Evolutionary conservation across 2,797 vertebrate genomes (phyloP), one percentile per base, ranked within the genome.

Genomic region (Enteromius thamalakanensis): DNA sequence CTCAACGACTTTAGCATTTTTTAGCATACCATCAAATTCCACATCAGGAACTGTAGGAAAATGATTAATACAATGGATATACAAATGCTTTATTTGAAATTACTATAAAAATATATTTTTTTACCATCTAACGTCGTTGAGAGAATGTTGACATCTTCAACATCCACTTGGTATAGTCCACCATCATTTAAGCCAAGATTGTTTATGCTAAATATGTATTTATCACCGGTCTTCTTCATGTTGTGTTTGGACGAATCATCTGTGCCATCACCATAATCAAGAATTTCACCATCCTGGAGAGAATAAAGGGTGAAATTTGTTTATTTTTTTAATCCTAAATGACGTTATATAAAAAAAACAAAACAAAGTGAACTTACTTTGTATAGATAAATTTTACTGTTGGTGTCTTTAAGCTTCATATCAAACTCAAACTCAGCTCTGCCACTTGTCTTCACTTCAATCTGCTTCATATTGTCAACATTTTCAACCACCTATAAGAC

Each of bases 151-250:
- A 93, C 84, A 0, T 96, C 95, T 42, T 96, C 96, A 87, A 97
- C 95, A 87, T 94, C 94, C 88, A 98, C 91, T 90, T 97, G 96
- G 88, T 98, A 98, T 12, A 97, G 70, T 1, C 97, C 97, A 2
- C 96, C 94, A 14, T 99, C 97, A 74, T 96, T 95, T 0, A 92
- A 94, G 32, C 88, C 85, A 88, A 94, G 92, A 32, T 97, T 92
- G 0, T 92, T 95, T 87, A 97, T 90, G 40, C 89, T 95, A 91
- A 98, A 98, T 45, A 80, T 34, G 64, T 94, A 95, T 23, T 90
- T 96, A 6, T 91, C 94, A 5, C 96, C 97, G 21, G 81, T 84
- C 75, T 87, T 91, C 80, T 92, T 91, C 58, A 97, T 90, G 78
- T 87, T 92, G 80, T 94, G 90, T 89, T 96, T 98, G 58, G 88